Evolutionary conservation across 2,888 invertebrate genomes (phyloP), one percentile per base, ranked within the genome.

Genomic region (Limulus polyphemus): DNA sequence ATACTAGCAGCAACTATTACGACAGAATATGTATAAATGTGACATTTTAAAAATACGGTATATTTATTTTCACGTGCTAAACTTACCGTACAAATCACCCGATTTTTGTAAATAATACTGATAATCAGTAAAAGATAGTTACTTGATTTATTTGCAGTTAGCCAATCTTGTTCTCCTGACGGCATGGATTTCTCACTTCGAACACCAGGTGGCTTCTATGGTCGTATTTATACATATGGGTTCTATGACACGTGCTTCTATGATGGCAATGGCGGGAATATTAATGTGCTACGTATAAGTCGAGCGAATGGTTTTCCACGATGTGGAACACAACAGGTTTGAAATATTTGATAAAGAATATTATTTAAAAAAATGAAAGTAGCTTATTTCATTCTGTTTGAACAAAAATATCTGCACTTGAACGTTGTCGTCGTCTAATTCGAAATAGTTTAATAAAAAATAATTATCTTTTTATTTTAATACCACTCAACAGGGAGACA

Each of bases 131-230:
- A 32, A 32, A 32, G 3, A 32, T 7, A 1, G 3, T 32, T 32
- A 32, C 1, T 32, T 32, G 32, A 32, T 58, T 1, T 64, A 13
- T 55, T n/a, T 71, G 61, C 72, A 91, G 91, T 92, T 59, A 87
- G 87, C 59, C 91, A 92, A 82, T 85, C 88, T 1, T 92, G 92
- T 76, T 90, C 88, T 72, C 90, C 91, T 78, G 91, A 92, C 74
- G 92, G 91, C 1, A 93, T 93, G 91, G 91, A 91, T 75, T 92
- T 93, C 74, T 90, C 90, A 0, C 79, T 93, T 59, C 81, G 87
- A 65, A 87, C 91, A 0, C 89, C 90, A 0, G 91, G 91, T 80
- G 88, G 88, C 11, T 93, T 92, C 76, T 83, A 87, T 69, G 92
- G 92, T 3, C 80, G 92, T 59, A 91, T 93, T 76, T 93, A 92